Evolutionary conservation across 2,888 invertebrate species (phyloP), one percentile per base, ranked within the genome.

Genomic region (Melinaea menophilus): DNA sequence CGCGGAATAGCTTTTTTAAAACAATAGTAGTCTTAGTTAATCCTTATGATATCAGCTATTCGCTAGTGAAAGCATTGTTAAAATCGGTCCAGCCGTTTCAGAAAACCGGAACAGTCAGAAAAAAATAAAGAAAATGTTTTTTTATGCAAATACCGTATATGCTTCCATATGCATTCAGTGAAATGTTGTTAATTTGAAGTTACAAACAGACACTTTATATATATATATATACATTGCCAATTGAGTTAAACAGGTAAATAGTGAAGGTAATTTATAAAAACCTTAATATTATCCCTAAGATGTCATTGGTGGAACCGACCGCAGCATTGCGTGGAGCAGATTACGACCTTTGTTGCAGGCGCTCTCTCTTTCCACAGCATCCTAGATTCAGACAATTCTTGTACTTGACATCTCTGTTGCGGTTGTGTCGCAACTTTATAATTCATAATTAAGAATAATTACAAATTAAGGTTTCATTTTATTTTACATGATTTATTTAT

Each of bases 331-430:
- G 76, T 76, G 76, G 76, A 75, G 59, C 69, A 72, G 70, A 72
- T 73, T 72, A 71, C 71, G 77, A 79, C 77, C 77, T 78, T 75
- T 71, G 63, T 46, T 71, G 74, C 73, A 65, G 67, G 69, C 71
- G 69, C 61, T 63, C 64, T 60, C 55, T 66, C 51, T 59, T 65
- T 65, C 61, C 59, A 58, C 47, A 56, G 58, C 62, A 56, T 65
- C 59, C 55, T 46, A 63, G 61, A 61, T 59, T 57, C 51, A 37
- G 63, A 68, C 62, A 65, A 68, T 68, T 62, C 60, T 56, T 60
- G 62, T 54, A 60, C 63, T 68, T 68, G 67, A 68, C 68, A 65
- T 63, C 68, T 58, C 58, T 12, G 34, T 60, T 65, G 67, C 57
- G 65, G 67, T 67, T 63, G 55, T 48, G 47, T 55, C 41, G 56